Evolutionary conservation across 1,140 invertebrate genomes (phyloP), one percentile per base, ranked within the genome.

Genomic region (Pseudoatta argentina): DNA sequence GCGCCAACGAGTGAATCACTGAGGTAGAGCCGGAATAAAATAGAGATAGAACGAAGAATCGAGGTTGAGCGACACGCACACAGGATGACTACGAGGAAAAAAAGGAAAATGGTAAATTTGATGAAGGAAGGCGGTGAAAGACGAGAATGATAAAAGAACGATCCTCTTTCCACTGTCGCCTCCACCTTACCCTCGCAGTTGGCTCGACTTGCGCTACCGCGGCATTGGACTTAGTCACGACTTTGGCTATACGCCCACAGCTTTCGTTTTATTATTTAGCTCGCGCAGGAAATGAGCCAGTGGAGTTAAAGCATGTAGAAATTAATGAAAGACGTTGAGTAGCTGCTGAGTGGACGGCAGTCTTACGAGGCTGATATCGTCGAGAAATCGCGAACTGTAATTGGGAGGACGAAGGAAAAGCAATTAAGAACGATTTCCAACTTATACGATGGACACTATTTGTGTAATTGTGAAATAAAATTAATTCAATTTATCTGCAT

Each of bases 261-360:
- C 66, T 39, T 66, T 71, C 44, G 69, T 87, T 89, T 91, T 89
- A 91, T 93, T 93, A 93, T 91, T 92, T 91, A 91, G 85, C 69
- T 51, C 57, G 69, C 57, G 24, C 59, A 59, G 88, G 48, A 83
- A 76, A 73, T 64, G 63, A 81, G 79, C 57, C 67, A 66, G 73
- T 3, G 64, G 34, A 89, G 93, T 89, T 92, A 88, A 87, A 92
- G 85, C 79, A 78, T 85, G 87, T 66, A 85, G 81, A 90, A 91
- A 93, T 89, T 91, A 91, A 89, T 88, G 86, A 77, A 91, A 91
- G 85, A 85, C 39, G 27, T 64, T 21, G 66, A 77, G 67, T 61
- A 55, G 69, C 57, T 75, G 39, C 24, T 18, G 79, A 73, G 24
- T 21, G 69, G 39, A 75, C 57, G 34, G n/a, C 69, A 39, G 30